Evolutionary conservation across 2,113 vertebrate species (phyloP).

Genomic region (Brachyhypopomus occidentalis): DNA sequence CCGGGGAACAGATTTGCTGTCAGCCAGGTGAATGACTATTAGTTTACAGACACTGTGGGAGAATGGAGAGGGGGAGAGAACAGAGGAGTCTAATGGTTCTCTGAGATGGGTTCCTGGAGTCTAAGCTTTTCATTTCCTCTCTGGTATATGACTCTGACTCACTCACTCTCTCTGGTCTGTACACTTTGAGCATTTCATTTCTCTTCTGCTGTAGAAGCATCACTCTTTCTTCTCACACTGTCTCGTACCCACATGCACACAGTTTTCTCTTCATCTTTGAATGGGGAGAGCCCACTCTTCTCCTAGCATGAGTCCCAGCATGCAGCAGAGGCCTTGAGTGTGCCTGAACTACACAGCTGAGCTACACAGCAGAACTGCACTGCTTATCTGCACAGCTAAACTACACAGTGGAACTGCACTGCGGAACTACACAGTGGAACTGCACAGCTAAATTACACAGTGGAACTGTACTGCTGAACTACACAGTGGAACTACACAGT

Average conservation of each 20-base stretch:
- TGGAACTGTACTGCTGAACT: too few species aligned
- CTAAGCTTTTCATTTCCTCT: conserved; percentile 42
- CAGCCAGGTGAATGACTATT: conserved; percentile 58
- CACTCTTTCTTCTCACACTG: background rate
- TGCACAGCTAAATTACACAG: too few species aligned
- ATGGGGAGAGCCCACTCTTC: too few species aligned
- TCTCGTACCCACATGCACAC: background rate
- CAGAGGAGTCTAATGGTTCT: conserved; percentile 40
- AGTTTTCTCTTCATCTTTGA: conserved; percentile 8
- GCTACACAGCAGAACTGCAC: too few species aligned
- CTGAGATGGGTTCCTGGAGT: conserved; percentile 32
- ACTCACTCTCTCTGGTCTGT: background rate
- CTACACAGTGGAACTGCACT: too few species aligned
- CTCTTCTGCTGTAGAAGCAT: background rate
- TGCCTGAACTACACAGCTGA: background rate
- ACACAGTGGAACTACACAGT: too few species aligned
- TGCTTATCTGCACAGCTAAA: too few species aligned
- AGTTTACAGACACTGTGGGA: conserved; percentile 42
- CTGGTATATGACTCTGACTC: background rate
- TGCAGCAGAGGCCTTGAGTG: background rate
- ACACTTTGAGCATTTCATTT: background rate
- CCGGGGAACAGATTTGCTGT: conserved; percentile 70
- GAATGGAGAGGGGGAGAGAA: background rate
- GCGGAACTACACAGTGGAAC: too few species aligned
- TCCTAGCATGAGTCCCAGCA: background rate